Evolutionary conservation across 2,888 invertebrate species (phyloP), one percentile per base, ranked within the genome.

Genomic region (Drosophila suboccidentalis): DNA sequence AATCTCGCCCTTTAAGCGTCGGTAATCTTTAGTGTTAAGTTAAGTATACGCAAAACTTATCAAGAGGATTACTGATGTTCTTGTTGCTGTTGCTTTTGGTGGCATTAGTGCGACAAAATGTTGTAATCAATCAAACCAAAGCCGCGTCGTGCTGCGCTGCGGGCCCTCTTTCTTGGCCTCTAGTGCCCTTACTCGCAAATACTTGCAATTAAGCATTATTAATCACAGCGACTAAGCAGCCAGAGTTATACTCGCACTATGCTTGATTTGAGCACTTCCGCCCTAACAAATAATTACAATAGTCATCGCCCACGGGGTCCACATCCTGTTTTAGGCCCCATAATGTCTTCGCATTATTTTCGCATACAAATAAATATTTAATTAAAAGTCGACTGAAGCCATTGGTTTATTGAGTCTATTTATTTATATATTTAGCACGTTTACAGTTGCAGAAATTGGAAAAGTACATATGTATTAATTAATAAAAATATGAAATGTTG

Each of bases 161-260:
- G 74, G 65, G 60, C 63, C 49, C 32, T 38, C 26, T 47, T 29
- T 13, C 38, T 43, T 41, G 51, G 17, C 74, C 15, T 50, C 51
- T 55, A 44, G 65, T 49, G 49, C 74, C 54, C 6, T 26, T 6
- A 26, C 5, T 59, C 61, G 75, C 79, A 84, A 83, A 84, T 84
- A 82, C 80, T 76, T 74, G 82, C 83, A 84, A 87, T 87, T 87
- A 87, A 82, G 84, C 80, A 77, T 87, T 83, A 87, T 87, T 87
- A 87, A 87, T 87, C 86, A 87, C 87, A 71, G 81, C 80, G 69
- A 76, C 82, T 82, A 83, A 74, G 67, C 80, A 80, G 71, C 60
- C 47, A 39, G 49, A 39, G 57, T 58, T 26, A 50, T 47, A 49
- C 36, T 47, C 36, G 41, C 26, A 44, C 67, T 49, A 57, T 46